These are phyloP conservation scores for Vireo griseus DNA, from an alignment of 2,797 vertebrate genomes.

Conservation along the genomic window DNA sequence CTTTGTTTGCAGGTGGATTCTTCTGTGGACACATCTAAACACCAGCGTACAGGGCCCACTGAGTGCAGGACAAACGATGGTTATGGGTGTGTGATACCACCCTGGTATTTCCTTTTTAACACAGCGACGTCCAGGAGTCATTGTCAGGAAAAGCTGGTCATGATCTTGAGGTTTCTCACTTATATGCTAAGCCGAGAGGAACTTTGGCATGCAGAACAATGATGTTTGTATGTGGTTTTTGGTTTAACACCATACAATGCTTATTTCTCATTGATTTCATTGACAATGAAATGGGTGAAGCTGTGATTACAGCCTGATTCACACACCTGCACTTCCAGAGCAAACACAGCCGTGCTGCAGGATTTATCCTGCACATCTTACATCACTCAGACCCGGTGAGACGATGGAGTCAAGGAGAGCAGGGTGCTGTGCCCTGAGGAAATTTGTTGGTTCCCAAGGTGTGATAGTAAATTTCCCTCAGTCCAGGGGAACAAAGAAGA, in stretches of 20 bases:
- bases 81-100: background rate
- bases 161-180: slow-evolving; percentile 24
- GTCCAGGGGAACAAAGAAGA: background rate
- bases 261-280: background rate
- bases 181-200: background rate
- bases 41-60: background rate
- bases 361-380: background rate
- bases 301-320: background rate
- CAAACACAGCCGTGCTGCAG: background rate
- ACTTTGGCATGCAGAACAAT: background rate
- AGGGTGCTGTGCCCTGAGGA: background rate
- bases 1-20: background rate
- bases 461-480: background rate
- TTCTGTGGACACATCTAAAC: background rate
- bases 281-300: background rate
- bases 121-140: background rate
- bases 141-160: background rate
- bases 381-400: background rate
- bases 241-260: background rate
- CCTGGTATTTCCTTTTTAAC: background rate
- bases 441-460: background rate
- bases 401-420: background rate
- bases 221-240: background rate
- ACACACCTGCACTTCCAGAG: background rate
- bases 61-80: background rate